Conservation (phyloP, 2,113 vertebrate genomes). For the Crotalus tigris region DNA sequence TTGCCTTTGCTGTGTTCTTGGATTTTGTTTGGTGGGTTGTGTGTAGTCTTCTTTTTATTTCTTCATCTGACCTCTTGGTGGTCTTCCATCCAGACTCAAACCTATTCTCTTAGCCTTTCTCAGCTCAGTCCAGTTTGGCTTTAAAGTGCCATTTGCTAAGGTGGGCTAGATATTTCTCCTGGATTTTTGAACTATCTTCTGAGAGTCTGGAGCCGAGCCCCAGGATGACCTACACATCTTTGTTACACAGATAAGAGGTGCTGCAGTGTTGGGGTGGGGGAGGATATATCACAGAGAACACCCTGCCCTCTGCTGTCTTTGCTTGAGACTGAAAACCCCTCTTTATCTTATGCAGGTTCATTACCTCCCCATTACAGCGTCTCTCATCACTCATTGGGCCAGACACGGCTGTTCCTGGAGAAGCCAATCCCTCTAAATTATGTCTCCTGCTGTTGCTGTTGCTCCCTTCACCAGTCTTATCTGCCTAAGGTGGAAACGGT, state of each 20-base stretch:
- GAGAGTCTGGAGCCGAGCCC: background rate
- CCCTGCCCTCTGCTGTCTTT: background rate
- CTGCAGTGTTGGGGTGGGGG: background rate
- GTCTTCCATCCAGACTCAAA: background rate
- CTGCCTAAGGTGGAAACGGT: background rate
- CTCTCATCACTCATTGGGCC: slow-evolving; percentile 9
- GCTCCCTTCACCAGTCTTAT: background rate
- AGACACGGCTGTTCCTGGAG: background rate
- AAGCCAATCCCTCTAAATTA: slow-evolving; percentile 18
- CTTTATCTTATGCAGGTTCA: slow-evolving; percentile 29
- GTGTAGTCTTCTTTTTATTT: background rate
- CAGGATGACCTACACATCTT: background rate
- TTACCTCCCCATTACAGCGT: slow-evolving; percentile 32
- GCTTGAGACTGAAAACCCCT: background rate
- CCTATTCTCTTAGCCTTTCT: background rate
- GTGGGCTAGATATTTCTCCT: background rate
- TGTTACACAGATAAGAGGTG: no score
- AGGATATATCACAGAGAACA: background rate
- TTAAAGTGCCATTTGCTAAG: background rate
- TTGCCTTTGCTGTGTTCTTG: background rate
- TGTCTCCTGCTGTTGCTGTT: background rate
- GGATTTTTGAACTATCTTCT: background rate
- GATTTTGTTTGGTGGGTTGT: background rate
- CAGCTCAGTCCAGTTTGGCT: background rate
- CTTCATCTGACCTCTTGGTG: background rate